Evolutionary conservation across 2,113 vertebrate species (phyloP), one percentile per base, ranked within the genome.

Genomic region (Tympanuchus pallidicinctus): DNA sequence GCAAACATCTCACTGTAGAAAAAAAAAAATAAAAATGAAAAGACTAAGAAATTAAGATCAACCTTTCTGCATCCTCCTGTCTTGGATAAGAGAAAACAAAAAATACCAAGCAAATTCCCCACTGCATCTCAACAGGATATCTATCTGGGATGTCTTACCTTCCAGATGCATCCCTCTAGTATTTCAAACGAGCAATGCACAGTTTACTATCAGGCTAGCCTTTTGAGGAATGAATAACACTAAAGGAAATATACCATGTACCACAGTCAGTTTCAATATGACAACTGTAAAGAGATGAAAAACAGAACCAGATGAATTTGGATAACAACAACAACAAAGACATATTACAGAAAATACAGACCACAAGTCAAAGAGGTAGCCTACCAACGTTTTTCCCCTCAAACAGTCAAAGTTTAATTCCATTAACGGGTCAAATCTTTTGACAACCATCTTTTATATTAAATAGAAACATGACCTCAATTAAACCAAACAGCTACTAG

Each of bases 141-240:
- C 94, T 95, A 95, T 92, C 92, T 94, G 96, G 94, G 75, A 97
- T 79, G 38, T 63, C 65, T 82, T 83, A 93, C 34, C 54, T 94
- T 95, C 96, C 94, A 97, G 94, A 95, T 88, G 94, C 88, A 82
- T 93, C 82, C 66, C 45, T 43, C 9, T 36, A 60, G 89, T 88
- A 90, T 87, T 86, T 75, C 72, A 84, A 87, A 59, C 81, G 63
- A 67, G 59, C 1, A 18, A 48, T 22, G 47, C 21, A 21, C 50
- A 30, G 70, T 77, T 95, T 94, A 80, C 36, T 66, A 65, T 63
- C 75, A 86, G 10, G 66, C 43, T 92, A 91, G 86, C 28, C 22
- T 47, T 52, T 48, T 72, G 81, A 92, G 75, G 73, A 27, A 89
- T 66, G 42, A 42, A 91, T 64, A 78, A 70, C 32, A 60, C 19